A percentile compares a stretch with the other conserved stretches of the same genome.
These are phyloP conservation scores for Heliconius himera DNA, from an alignment of 1,140 invertebrate genomes.

Conservation along the genomic window DNA sequence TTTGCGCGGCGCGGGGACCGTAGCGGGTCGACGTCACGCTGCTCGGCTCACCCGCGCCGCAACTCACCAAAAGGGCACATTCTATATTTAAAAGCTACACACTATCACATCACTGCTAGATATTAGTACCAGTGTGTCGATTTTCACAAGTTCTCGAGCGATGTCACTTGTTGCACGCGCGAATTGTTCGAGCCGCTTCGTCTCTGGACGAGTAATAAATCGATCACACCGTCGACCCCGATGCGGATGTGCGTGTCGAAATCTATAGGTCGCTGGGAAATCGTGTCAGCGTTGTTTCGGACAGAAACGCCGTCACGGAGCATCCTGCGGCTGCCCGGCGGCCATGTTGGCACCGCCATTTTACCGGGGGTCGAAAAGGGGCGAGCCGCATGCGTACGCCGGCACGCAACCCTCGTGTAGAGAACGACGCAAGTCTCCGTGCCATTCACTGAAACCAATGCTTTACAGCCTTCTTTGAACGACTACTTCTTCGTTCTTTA, in stretches of 20 bases:
- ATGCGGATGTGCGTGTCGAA: slow-evolving; percentile 61
- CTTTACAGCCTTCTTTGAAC: slow-evolving; percentile 55
- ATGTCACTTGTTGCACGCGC: slow-evolving; percentile 78
- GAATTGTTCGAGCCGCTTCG: slow-evolving; percentile 49
- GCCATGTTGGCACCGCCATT: slow-evolving; percentile 78
- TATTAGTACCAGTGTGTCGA: slow-evolving; percentile 55
- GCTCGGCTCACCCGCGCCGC: slow-evolving; percentile 74
- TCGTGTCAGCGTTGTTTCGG: slow-evolving; percentile 68
- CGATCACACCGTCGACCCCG: slow-evolving; percentile 54
- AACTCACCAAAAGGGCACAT: slow-evolving; percentile 70
- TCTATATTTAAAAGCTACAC: slow-evolving; percentile 74
- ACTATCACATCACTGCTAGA: slow-evolving; percentile 68
- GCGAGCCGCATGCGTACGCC: slow-evolving; percentile 78
- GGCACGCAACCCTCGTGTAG: slow-evolving; percentile 64
- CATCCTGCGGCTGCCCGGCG: slow-evolving; percentile 77
- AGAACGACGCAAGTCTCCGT: slow-evolving; percentile 68
- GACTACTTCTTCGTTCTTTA: slow-evolving; percentile 64
- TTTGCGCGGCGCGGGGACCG: slow-evolving; percentile 75
- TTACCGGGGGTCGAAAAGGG: slow-evolving; percentile 74
- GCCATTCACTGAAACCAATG: slow-evolving; percentile 45
- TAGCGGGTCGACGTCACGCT: slow-evolving; percentile 71
- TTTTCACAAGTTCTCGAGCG: slow-evolving; percentile 55
- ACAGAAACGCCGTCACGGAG: slow-evolving; percentile 67
- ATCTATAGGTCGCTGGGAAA: slow-evolving; percentile 58
- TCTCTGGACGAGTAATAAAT: slow-evolving; percentile 55